Conservation (phyloP, 2,888 invertebrate species). For the Protophormia terraenovae region DNA sequence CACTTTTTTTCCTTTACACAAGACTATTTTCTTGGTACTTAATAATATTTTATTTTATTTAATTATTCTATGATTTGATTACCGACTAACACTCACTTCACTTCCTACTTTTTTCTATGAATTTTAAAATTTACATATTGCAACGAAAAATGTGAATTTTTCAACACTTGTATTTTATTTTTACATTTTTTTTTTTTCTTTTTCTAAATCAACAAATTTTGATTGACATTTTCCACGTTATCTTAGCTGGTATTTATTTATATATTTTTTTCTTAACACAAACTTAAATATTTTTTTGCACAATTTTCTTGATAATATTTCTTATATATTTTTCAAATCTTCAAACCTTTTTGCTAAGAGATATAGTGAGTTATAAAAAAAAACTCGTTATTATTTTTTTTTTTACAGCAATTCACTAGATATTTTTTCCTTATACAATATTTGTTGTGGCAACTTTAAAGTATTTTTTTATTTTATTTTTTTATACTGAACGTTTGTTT, state of each 20-base stretch:
- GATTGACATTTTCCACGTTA: conserved; percentile 44
- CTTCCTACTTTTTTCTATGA: not conserved
- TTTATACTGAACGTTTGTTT: not conserved
- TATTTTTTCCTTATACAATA: not conserved
- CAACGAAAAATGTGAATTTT: not conserved
- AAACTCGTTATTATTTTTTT: conserved; percentile 26
- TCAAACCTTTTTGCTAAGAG: not conserved
- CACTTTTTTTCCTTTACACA: no score
- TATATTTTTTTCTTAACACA: conserved; percentile 10
- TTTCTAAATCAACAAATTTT: conserved; percentile 25
- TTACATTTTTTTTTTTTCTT: conserved; percentile 19
- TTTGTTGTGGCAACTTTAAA: not conserved
- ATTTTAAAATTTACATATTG: conserved; percentile 15
- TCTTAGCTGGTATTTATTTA: conserved; percentile 6
- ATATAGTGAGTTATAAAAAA: not conserved
- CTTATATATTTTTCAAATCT: not conserved
- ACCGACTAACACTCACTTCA: not conserved
- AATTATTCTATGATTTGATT: not conserved
- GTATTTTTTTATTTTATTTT: not conserved
- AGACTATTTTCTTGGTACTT: not conserved
- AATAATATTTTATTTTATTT: not conserved
- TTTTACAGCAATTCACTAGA: not conserved
- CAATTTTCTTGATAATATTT: conserved; percentile 28
- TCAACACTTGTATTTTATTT: not conserved
- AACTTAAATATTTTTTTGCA: conserved; percentile 3